These are phyloP conservation scores for Tetrao urogallus DNA, from an alignment of 2,113 vertebrate species.

Conservation along the genomic window DNA sequence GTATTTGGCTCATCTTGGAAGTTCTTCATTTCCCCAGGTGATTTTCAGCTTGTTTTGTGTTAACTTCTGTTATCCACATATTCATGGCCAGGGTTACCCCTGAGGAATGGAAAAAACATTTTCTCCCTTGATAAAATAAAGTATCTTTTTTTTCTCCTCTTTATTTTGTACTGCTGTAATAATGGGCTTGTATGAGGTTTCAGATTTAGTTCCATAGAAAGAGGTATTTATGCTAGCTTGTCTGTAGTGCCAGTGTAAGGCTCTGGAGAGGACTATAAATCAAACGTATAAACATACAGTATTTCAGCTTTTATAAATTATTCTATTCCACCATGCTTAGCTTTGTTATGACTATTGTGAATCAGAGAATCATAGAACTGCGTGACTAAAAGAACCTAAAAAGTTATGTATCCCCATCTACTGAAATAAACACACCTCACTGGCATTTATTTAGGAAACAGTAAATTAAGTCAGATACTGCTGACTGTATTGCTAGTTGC, in stretches of 20 bases:
- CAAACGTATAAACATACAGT: not conserved
- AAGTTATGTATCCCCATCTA: not conserved
- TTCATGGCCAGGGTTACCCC: not conserved
- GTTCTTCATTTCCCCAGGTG: not conserved
- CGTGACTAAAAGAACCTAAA: not conserved
- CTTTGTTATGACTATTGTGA: not conserved
- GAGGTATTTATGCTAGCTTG: not conserved
- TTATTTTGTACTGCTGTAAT: not conserved
- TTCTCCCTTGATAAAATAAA: not conserved
- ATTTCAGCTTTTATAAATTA: conserved; percentile 5
- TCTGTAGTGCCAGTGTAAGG: not conserved
- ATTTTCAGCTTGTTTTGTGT: not conserved
- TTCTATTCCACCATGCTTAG: not conserved
- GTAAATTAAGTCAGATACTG: not conserved
- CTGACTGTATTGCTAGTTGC: not conserved
- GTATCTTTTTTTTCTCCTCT: not conserved
- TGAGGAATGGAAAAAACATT: not conserved
- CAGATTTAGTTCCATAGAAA: not conserved
- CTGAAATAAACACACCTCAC: not conserved
- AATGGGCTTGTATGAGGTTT: not conserved
- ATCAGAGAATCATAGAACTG: not conserved
- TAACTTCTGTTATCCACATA: not conserved
- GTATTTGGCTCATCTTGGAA: not conserved
- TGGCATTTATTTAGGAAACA: not conserved
- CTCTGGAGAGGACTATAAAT: not conserved